A percentile compares a stretch with the other conserved stretches of the same genome.
Evolutionary conservation across 1,140 invertebrate genomes (phyloP).

Genomic region (Schmidtea mediterranea): DNA sequence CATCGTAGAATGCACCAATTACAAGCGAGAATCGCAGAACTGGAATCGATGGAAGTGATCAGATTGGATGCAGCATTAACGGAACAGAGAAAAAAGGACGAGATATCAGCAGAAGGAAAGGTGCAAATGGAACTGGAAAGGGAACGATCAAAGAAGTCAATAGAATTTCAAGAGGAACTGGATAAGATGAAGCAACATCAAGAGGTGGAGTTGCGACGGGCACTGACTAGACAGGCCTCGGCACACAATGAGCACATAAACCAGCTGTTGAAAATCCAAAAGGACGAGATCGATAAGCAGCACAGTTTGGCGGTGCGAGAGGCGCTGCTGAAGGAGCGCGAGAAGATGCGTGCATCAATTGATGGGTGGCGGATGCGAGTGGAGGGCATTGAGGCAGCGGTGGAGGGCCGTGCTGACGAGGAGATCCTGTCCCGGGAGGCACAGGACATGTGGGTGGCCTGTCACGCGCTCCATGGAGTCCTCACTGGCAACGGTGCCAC

Average conservation of each 20-base stretch:
- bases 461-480: conserved; percentile 48
- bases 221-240: conserved; percentile 48
- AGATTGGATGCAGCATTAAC: conserved; percentile 16
- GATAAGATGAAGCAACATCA: conserved; percentile 34
- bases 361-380: conserved; percentile 50
- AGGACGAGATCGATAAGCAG: conserved; percentile 37
- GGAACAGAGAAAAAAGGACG: conserved; percentile 17
- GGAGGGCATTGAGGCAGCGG: conserved; percentile 53
- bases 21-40: conserved; percentile 27
- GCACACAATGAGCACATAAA: conserved; percentile 56
- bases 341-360: conserved; percentile 44
- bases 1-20: conserved; percentile 30
- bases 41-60: conserved; percentile 19
- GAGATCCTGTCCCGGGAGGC: conserved; percentile 50
- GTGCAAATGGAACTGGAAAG: conserved; percentile 13
- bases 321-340: conserved; percentile 32
- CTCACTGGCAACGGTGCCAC: no score
- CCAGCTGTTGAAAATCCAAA: conserved; percentile 38
- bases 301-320: conserved; percentile 38
- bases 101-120: conserved; percentile 11
- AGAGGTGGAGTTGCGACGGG: conserved; percentile 43
- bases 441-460: conserved; percentile 66
- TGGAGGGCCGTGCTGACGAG: conserved; percentile 46
- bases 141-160: conserved; percentile 13
- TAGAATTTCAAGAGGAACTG: conserved; percentile 29